Percentiles rank a stretch among this genome's conserved stretches.
These are phyloP conservation scores for Engraulis encrasicolus DNA, from an alignment of 2,113 vertebrate species.

Conservation along the genomic window DNA sequence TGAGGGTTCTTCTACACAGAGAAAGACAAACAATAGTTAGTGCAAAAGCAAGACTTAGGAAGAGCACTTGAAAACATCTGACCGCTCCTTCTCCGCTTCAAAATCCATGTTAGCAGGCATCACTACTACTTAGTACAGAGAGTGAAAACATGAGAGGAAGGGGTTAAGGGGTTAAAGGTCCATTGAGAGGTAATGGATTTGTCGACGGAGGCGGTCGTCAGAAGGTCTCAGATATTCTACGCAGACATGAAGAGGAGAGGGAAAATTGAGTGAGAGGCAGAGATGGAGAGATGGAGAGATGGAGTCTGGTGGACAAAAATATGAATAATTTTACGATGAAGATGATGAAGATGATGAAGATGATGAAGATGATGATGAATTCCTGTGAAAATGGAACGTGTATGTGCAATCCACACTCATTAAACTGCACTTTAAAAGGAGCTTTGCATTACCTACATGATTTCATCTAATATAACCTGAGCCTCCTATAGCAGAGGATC, in stretches of 20 bases:
- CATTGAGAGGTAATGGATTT: not conserved
- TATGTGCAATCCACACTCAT: not conserved
- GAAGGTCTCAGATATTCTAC: no score
- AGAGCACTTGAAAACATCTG: not conserved
- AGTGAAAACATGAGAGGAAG: not conserved
- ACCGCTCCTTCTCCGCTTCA: not conserved
- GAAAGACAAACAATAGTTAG: not conserved
- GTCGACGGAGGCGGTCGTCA: not conserved
- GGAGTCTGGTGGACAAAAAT: not conserved
- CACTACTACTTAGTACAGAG: not conserved
- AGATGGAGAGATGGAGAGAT: not conserved
- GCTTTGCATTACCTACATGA: not conserved
- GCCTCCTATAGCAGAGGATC: not conserved
- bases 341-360: not conserved
- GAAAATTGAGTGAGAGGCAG: not conserved
- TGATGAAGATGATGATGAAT: not conserved
- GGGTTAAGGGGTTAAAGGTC: not conserved
- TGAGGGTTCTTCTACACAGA: not conserved
- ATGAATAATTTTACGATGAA: no score
- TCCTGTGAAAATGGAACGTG: not conserved
- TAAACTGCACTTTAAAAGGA: not conserved
- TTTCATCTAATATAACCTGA: not conserved
- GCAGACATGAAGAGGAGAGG: not conserved
- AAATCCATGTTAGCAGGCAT: not conserved
- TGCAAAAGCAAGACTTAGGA: not conserved